Conservation (phyloP, 2,888 invertebrate genomes). For the Drosophila austrosaltans region DNA sequence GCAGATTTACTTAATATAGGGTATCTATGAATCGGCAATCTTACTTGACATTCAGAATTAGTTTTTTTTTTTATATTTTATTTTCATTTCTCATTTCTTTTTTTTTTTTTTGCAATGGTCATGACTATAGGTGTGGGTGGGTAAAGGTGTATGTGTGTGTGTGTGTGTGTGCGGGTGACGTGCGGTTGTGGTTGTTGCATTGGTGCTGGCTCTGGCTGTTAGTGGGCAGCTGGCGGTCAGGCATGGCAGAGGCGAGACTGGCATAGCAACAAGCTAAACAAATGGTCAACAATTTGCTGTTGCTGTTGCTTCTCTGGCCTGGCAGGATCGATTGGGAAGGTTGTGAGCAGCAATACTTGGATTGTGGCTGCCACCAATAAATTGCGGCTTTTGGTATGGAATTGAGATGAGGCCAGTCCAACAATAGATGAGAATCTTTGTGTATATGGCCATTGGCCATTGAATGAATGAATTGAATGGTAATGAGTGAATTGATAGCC, state of each 20-base stretch:
- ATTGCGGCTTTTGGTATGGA: slow-evolving; percentile 10
- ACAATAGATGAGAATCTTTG: slow-evolving; percentile 8
- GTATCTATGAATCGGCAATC: not conserved
- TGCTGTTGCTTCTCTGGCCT: slow-evolving; percentile 10
- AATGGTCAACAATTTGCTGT: slow-evolving; percentile 23
- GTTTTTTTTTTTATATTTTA: slow-evolving; percentile 1
- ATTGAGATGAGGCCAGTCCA: slow-evolving; percentile 5
- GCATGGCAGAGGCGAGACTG: slow-evolving; percentile 16
- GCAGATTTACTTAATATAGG: not conserved
- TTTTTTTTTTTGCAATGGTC: slow-evolving; percentile 52
- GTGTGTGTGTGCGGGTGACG: slow-evolving; percentile 55
- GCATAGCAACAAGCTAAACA: slow-evolving; percentile 40
- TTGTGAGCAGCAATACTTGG: slow-evolving; percentile 8
- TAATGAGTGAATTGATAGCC: slow-evolving; percentile 10
- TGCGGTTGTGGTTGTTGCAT: slow-evolving; percentile 57
- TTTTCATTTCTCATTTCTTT: slow-evolving; percentile 16
- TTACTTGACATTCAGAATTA: not conserved
- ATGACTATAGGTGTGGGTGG: slow-evolving; percentile 47
- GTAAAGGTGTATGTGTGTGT: slow-evolving; percentile 63
- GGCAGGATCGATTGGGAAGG: slow-evolving; percentile 2
- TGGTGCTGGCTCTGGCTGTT: slow-evolving; percentile 43
- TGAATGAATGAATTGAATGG: slow-evolving; percentile 7
- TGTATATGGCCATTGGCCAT: slow-evolving; percentile 1
- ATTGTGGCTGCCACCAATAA: slow-evolving; percentile 14
- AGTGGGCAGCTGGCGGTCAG: slow-evolving; percentile 47